Base-by-base conservation (phyloP, 2,113 vertebrate genomes). In the Speoplatyrhinus poulsoni region DNA sequence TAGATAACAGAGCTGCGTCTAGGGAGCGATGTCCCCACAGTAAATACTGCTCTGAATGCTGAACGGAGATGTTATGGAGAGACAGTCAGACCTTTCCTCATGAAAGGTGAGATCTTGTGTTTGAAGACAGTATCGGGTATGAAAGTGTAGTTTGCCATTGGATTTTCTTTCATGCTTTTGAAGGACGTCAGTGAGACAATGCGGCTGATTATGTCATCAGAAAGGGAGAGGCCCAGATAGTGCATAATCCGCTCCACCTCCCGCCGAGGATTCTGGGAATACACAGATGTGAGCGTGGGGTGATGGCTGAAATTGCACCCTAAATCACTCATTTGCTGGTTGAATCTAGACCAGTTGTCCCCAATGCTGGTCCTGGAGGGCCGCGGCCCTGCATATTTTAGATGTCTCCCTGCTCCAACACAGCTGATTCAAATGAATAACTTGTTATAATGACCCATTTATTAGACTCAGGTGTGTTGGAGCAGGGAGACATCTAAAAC, bases 101-200 rank as follows among this genome's bases (percentile, higher is more conserved):
- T 94, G 76, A 94, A 94, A 7, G 79, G 26, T n/a, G 91, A 93
- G 78, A 93, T 73, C 46, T 87, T 75, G 0, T 87, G 76, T 66
- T 94, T 88, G 69, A 93, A 92, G 19, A 93, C 57, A 0, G 26
- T n/a, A 1, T 66, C 32, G 1, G 92, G 91, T 15, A 93, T 0
- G 16, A 72, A 90, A 17, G 83, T 76, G 67, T 94, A 94, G 81
- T 95, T 95, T 48, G 91, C 70, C 93, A 94, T 94, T 0, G 93
- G 93, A 66, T 94, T 95, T 6, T 88, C 83, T 75, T 92, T 94
- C 93, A 94, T 94, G 11, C 56, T 90, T 55, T 93, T 82, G 66
- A 95, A 95, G 3, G 90, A 87, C 0, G 93, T 94, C 72, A 92
- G 89, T 70, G 93, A 75, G 46, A 88, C 85, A 12, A 93, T 91